Conservation (phyloP, 2,888 invertebrate species). For the Drosophila emarginata region DNA sequence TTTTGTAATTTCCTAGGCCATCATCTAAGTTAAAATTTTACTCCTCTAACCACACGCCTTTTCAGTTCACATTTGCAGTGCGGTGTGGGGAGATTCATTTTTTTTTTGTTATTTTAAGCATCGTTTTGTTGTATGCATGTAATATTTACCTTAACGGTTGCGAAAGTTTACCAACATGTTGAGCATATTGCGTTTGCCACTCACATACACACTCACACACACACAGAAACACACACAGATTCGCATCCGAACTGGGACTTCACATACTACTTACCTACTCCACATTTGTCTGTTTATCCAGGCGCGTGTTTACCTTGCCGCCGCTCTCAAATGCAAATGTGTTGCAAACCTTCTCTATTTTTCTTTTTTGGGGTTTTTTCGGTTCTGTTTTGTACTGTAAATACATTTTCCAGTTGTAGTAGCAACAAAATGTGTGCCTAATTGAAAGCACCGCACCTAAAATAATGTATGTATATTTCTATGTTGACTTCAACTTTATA, state of each 20-base stretch:
- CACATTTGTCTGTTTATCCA: conserved; percentile 43
- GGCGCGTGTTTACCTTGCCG: conserved; percentile 39
- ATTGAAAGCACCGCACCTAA: conserved; percentile 17
- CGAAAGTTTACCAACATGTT: conserved; percentile 68
- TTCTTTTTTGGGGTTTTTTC: not conserved
- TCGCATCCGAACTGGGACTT: conserved; percentile 11
- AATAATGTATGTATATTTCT: not conserved
- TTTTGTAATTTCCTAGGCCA: not conserved
- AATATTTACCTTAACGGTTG: conserved; percentile 57
- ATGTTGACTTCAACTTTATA: not conserved
- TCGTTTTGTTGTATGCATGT: conserved; percentile 43
- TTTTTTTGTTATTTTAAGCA: conserved; percentile 50
- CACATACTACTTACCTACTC: conserved; percentile 3
- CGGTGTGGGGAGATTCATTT: not conserved
- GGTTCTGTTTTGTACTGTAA: conserved; percentile 2
- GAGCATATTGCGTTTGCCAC: conserved; percentile 57
- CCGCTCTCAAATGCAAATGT: conserved; percentile 28
- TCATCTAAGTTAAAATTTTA: not conserved
- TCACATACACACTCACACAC: conserved; percentile 34
- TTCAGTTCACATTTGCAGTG: not conserved
- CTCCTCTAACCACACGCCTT: not conserved
- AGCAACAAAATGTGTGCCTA: conserved; percentile 15
- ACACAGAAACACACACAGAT: conserved; percentile 9
- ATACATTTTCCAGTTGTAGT: conserved; percentile 5
- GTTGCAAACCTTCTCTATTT: conserved; percentile 14